phyloP scores from a whole-genome alignment of 2,113 vertebrate species.

The Spizaetus ornatus region DNA sequence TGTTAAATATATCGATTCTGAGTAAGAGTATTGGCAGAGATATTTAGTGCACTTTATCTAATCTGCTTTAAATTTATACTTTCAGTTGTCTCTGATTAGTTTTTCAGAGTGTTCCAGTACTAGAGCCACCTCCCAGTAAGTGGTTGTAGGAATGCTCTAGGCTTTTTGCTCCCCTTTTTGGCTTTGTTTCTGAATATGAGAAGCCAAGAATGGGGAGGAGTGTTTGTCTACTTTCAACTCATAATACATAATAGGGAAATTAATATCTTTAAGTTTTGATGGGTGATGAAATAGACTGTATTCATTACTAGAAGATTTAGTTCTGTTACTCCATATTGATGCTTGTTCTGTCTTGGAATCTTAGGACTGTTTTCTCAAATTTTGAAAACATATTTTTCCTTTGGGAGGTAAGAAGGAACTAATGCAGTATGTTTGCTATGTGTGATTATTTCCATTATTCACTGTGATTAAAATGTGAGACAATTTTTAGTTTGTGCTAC shows the following conservation, averaged over 20 bases:
- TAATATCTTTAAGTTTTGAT: background rate
- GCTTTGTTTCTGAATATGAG: background rate
- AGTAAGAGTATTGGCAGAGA: background rate
- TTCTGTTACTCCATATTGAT: background rate
- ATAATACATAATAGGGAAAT: background rate
- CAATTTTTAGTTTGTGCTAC: background rate
- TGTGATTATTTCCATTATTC: background rate
- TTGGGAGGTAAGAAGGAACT: background rate
- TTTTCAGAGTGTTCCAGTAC: background rate
- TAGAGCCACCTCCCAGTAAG: background rate
- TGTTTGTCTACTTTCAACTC: background rate
- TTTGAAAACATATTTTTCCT: background rate
- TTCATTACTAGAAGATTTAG: background rate
- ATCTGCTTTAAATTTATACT: background rate
- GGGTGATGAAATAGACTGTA: background rate
- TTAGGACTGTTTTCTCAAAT: background rate
- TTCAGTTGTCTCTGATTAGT: background rate
- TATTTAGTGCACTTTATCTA: background rate
- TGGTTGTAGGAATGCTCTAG: background rate
- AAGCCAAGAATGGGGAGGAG: background rate
- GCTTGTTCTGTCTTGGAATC: background rate
- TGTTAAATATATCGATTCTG: background rate
- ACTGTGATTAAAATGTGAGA: background rate
- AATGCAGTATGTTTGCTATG: background rate
- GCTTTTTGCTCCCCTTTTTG: background rate